Evolutionary conservation across 1,140 invertebrate species (phyloP), one percentile per base, ranked within the genome.

Genomic region (Venustaconcha ellipsiformis): DNA sequence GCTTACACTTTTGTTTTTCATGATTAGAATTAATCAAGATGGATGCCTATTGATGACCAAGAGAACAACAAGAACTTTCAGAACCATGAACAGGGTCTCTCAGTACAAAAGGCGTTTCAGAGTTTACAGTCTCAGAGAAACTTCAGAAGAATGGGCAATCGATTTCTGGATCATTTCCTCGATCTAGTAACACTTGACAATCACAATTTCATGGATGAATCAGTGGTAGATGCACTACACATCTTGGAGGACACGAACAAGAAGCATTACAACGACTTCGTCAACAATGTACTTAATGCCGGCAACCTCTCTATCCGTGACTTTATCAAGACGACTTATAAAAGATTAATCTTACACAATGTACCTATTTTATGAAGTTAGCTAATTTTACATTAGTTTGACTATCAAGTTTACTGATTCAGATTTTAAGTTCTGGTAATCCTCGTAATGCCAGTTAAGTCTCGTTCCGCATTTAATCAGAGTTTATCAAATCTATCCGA

Each of bases 181-280:
- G 69, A 30, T 55, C 17, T 71, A 48, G 69, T 55, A 17, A 71
- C 26, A 2, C n/a, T 26, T 2, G 48, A 55, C n/a, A 72, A 65
- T 26, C 26, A 30, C 1, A 30, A 30, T 4, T 30, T 2, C 26
- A 48, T 66, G 15, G 70, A 72, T 66, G 14, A n/a, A 13, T n/a
- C 18, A 14, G 70, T 72, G 20, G n/a, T 6, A 14, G 55, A 57
- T n/a, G 66, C n/a, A 18, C 23, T 65, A 4, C 20, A 23, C 4
- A 23, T 8, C 48, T 48, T 63, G 15, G 56, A 62, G n/a, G 1
- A n/a, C 13, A 12, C 3, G 14, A 59, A 59, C 20, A 20, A 59
- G n/a, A 18, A 60, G 14, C 69, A 71, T n/a, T 71, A 71, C 30
- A n/a, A 55, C 14, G 58, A n/a, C 2, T 71, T 37, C 55, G 5